A percentile compares a stretch with the other conserved stretches of the same genome.
Conservation (phyloP, 1,140 invertebrate genomes). For the Zaprionus tsacasi region DNA sequence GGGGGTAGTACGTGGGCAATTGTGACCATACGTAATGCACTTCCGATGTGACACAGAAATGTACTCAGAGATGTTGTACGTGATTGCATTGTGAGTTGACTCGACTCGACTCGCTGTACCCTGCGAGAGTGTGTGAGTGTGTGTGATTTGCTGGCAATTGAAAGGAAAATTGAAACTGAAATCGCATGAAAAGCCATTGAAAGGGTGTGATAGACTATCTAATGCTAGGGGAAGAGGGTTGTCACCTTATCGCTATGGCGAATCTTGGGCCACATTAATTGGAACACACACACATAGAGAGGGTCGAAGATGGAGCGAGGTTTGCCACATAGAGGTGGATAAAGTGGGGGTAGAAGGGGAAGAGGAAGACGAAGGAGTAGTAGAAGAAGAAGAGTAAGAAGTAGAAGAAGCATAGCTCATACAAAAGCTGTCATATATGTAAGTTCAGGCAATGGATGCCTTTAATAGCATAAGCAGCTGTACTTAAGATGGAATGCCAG, state of each 20-base stretch:
- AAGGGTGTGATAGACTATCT: conserved; percentile 22
- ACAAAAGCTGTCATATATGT: conserved; percentile 64
- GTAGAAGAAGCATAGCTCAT: conserved; percentile 13
- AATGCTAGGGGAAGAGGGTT: conserved; percentile 3
- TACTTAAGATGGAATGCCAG: conserved; percentile 56
- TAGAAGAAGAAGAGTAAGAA: background rate
- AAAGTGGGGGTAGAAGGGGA: background rate
- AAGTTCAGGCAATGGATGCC: conserved; percentile 59
- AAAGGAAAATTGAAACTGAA: conserved; percentile 34
- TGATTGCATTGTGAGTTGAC: conserved; percentile 2
- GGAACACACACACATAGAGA: conserved; percentile 28
- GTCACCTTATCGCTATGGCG: conserved; percentile 41
- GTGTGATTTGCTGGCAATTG: conserved; percentile 17
- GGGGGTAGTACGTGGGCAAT: conserved; percentile 1
- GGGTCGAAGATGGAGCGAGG: background rate
- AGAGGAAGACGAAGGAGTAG: background rate
- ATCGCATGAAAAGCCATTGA: conserved; percentile 25
- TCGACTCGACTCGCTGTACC: background rate
- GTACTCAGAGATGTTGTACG: conserved; percentile 8
- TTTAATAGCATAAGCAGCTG: conserved; percentile 73
- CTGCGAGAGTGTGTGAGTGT: background rate
- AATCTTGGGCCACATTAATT: conserved; percentile 49
- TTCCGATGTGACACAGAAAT: conserved; percentile 3
- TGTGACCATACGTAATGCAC: background rate
- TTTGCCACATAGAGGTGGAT: background rate